A percentile compares a stretch with the other conserved stretches of the same genome.
phyloP scores from a whole-genome alignment of 2,888 invertebrate genomes.

The Nebria salina region DNA sequence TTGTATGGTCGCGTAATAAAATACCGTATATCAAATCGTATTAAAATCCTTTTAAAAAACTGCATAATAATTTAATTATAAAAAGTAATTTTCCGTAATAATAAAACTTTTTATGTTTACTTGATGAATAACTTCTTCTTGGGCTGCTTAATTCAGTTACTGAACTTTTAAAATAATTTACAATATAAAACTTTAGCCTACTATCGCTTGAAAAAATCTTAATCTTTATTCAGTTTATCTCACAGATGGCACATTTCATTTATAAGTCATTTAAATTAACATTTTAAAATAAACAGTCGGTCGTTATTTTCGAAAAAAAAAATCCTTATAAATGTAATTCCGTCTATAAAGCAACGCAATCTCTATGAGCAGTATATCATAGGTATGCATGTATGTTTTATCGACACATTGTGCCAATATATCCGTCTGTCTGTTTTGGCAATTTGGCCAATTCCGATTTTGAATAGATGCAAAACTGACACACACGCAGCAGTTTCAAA shows the following conservation, averaged over 20 bases:
- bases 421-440: background rate
- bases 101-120: slow-evolving; percentile 23
- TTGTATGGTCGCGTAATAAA: too few species aligned
- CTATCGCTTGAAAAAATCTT: background rate
- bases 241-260: too few species aligned
- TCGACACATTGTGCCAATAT: background rate
- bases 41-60: background rate
- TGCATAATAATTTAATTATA: slow-evolving; percentile 21
- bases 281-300: too few species aligned
- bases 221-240: background rate
- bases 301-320: too few species aligned
- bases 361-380: too few species aligned
- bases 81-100: slow-evolving; percentile 23
- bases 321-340: too few species aligned
- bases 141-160: slow-evolving; percentile 29
- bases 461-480: background rate
- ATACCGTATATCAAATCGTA: background rate
- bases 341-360: too few species aligned
- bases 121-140: slow-evolving; percentile 12
- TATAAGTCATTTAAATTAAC: too few species aligned
- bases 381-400: background rate
- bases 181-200: slow-evolving; percentile 3
- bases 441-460: background rate
- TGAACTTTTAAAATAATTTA: slow-evolving; percentile 22
- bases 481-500: background rate